Percentiles rank a stretch among this genome's conserved stretches.
These are phyloP conservation scores for Pipistrellus pipistrellus DNA, from an alignment of 2,797 vertebrate genomes.

Conservation along the genomic window DNA sequence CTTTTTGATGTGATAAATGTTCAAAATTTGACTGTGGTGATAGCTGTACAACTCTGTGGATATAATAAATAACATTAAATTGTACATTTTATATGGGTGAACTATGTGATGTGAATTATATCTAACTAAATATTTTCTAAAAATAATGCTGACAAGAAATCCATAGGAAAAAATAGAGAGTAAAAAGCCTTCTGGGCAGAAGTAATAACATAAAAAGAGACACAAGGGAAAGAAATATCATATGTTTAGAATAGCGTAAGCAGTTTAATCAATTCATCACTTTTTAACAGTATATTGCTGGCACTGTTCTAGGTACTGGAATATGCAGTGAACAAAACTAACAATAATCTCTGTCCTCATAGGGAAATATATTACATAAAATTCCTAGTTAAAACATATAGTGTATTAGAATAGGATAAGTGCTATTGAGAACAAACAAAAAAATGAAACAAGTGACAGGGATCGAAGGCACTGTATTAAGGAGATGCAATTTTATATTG, in stretches of 20 bases:
- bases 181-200: neutral
- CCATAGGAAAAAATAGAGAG: neutral
- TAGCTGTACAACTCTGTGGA: neutral
- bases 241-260: neutral
- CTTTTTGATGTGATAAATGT: neutral
- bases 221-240: neutral
- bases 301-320: neutral
- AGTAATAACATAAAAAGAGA: conserved; percentile 27
- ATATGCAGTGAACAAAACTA: neutral
- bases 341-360: neutral
- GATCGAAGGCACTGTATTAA: neutral
- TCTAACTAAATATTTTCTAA: neutral
- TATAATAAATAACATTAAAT: neutral
- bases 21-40: neutral
- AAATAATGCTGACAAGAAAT: neutral
- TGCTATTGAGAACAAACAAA: neutral
- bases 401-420: conserved; percentile 13
- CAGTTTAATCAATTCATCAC: neutral
- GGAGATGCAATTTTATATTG: neutral
- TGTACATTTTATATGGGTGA: neutral
- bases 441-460: neutral
- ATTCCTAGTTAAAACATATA: neutral
- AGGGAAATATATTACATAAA: conserved; percentile 7
- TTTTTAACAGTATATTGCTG: neutral
- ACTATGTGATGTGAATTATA: neutral